Conservation (phyloP, 2,113 vertebrate species). For the Neodontobutis hainanensis region DNA sequence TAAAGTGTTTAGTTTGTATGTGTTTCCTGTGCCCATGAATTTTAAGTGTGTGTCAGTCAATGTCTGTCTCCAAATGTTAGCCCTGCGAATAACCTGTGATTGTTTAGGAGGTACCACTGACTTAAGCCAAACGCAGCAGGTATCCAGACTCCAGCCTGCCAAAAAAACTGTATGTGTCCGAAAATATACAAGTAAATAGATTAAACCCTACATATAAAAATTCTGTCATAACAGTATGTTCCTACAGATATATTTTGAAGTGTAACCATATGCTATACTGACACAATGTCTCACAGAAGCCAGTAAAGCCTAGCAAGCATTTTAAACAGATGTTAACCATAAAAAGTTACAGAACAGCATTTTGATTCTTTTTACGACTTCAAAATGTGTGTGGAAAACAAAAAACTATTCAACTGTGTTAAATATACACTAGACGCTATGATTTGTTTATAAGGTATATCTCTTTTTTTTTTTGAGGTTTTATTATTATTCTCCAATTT, state of each 20-base stretch:
- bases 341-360: slow-evolving; percentile 1
- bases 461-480: neutral
- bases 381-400: neutral
- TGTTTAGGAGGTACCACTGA: too few species aligned
- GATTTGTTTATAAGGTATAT: neutral
- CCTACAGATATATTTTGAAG: neutral
- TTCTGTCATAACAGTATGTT: neutral
- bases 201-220: neutral
- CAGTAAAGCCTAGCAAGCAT: slow-evolving; percentile 5
- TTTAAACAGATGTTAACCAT: slow-evolving; percentile 7
- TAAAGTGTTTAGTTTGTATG: too few species aligned
- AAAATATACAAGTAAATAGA: neutral
- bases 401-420: neutral
- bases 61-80: too few species aligned
- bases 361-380: neutral
- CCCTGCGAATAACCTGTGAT: too few species aligned
- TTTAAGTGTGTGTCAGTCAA: too few species aligned
- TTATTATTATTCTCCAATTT: slow-evolving; percentile 2
- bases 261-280: neutral
- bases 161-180: too few species aligned
- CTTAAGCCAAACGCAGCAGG: too few species aligned
- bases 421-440: neutral
- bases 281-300: slow-evolving; percentile 6
- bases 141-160: too few species aligned
- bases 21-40: too few species aligned